These are phyloP conservation scores for Philereme transversata DNA, from an alignment of 2,888 invertebrate genomes.

Conservation along the genomic window DNA sequence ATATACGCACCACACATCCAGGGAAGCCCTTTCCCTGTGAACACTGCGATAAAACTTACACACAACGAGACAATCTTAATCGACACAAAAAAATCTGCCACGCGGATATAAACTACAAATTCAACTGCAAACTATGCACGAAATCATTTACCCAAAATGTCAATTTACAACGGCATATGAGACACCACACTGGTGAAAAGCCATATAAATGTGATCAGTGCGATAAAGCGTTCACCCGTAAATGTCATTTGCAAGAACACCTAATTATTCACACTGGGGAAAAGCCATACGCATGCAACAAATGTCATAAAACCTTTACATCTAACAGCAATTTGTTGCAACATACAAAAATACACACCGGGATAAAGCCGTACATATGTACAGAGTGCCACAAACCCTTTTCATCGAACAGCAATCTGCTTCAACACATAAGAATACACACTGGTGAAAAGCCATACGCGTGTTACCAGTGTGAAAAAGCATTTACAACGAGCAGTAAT, in stretches of 20 bases:
- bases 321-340: constrained; percentile 19
- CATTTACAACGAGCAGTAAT: constrained; percentile 21
- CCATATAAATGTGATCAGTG: constrained; percentile 1
- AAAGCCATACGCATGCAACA: constrained; percentile 11
- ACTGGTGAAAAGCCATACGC: constrained; percentile 18
- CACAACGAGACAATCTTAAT: constrained; percentile 10
- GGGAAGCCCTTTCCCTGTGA: constrained; percentile 14
- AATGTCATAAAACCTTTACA: constrained; percentile 14
- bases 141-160: constrained; percentile 15
- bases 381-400: constrained; percentile 15
- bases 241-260: constrained; percentile 18
- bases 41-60: constrained; percentile 9
- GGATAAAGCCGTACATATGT: constrained; percentile 12
- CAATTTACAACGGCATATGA: constrained; percentile 12
- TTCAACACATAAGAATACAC: constrained; percentile 16
- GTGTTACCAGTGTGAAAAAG: constrained; percentile 10
- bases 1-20: constrained; percentile 16
- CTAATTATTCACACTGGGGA: constrained; percentile 13
- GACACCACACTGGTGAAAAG: constrained; percentile 1
- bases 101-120: background rate
- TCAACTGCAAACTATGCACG: constrained; percentile 5
- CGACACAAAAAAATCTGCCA: constrained; percentile 11
- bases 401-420: constrained; percentile 17
- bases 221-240: constrained; percentile 11
- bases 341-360: constrained; percentile 17